Evolutionary conservation across 1,140 invertebrate species (phyloP), one percentile per base, ranked within the genome.

Genomic region (Hylyphantes graminicola): DNA sequence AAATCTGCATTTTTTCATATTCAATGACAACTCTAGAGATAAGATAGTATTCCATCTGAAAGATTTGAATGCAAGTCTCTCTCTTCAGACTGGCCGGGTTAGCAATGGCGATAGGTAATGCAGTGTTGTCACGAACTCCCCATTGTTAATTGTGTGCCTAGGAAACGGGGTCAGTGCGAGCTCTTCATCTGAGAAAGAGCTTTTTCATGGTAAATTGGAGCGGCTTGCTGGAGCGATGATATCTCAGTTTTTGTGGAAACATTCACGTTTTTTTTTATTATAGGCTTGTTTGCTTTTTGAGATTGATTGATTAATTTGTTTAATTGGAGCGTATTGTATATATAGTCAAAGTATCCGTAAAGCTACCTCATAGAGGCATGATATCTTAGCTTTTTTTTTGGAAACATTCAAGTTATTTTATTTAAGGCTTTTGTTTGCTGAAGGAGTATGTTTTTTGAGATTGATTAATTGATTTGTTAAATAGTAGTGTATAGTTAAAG

Each of bases 81-180:
- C 51, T 74, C 15, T 74, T 80, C 59, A 57, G 59, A 80, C 61
- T 70, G 59, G 77, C 51, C 70, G 77, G 77, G 77, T 70, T 51
- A 80, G 77, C 70, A 70, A 67, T 70, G 64, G 35, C 35, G 5
- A 35, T 35, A 35, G 35, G 77, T 59, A 70, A 61, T 80, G 55
- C 77, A 61, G 70, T 51, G n/a, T 61, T 70, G 65, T 80, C 77
- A 80, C 77, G 77, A 70, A 59, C 51, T 59, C 64, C 17, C 64
- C 55, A 78, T 80, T 80, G 77, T 80, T 80, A 80, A 80, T 80
- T 80, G 77, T 80, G 15, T 35, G 13, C 8, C 7, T 61, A 59
- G 48, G 15, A 70, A 80, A 80, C 70, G 51, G 48, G 77, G 77
- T 80, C 77, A 61, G 11, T n/a, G 50, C 35, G 51, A 63, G 76